Conservation (phyloP, 1,140 invertebrate species). For the Lasioglossum baleicum region DNA sequence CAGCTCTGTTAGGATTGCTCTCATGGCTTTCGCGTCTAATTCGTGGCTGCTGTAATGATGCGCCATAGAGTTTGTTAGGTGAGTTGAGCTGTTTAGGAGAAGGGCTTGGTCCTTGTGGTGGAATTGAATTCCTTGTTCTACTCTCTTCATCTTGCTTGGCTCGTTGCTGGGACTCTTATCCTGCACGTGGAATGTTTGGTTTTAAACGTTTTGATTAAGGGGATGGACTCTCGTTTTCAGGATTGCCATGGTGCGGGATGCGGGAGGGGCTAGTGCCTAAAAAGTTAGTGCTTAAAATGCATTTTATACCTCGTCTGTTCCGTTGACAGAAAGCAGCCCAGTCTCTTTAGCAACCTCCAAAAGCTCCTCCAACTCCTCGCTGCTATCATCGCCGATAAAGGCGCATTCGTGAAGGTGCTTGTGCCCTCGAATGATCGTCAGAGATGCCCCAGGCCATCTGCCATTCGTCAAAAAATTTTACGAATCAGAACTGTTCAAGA, state of each 20-base stretch:
- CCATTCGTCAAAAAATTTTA: background rate
- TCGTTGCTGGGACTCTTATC: constrained; percentile 71
- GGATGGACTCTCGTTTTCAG: too few relatives aligned
- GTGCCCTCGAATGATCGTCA: constrained; percentile 88
- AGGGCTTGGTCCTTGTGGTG: constrained; percentile 60
- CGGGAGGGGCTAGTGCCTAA: too few relatives aligned
- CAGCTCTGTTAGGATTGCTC: constrained; percentile 70
- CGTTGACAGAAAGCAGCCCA: constrained; percentile 53
- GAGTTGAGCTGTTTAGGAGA: constrained; percentile 38
- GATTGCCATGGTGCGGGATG: too few relatives aligned
- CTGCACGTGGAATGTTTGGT: constrained; percentile 34
- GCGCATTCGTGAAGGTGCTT: constrained; percentile 89
- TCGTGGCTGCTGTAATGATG: constrained; percentile 71
- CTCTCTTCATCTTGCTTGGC: constrained; percentile 78
- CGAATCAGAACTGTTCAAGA: background rate
- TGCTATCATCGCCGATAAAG: constrained; percentile 89
- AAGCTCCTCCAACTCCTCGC: constrained; percentile 85
- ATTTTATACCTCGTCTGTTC: constrained; percentile 36
- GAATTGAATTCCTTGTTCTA: constrained; percentile 74
- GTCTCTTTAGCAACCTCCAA: constrained; percentile 76
- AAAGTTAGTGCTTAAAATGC: too few relatives aligned
- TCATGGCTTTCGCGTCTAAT: constrained; percentile 76
- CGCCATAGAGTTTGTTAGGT: constrained; percentile 40
- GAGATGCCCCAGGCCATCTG: constrained; percentile 87
- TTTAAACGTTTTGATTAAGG: too few relatives aligned